Base-by-base conservation (phyloP, 2,888 invertebrate species). In the Drosophila neoperkinsi region DNA sequence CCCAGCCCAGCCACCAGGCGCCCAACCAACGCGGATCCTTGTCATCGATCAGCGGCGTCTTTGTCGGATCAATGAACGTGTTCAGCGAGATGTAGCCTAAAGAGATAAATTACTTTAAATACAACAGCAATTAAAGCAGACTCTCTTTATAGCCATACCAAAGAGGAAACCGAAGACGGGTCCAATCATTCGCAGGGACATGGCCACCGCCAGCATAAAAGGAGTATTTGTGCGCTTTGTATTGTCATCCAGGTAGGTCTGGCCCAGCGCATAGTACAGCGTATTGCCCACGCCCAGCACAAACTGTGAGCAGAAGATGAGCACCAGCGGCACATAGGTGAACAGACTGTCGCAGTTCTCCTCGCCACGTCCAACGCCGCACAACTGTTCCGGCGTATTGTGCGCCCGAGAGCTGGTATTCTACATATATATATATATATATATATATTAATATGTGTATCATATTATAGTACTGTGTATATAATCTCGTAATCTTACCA, bases 1-100 rank as follows among this genome's bases (percentile, higher is more conserved):
- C 94, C 95, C 95, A 95, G 18, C 95, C 96, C n/a, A 96, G 93
- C 96, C 96, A 96, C 96, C 96, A 96, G 13, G 96, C 96, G 28
- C 96, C 96, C 77, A 93, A 91, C 96, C 96, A 96, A 78, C 96
- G 93, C 3, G 96, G 96, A 91, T 95, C 95, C 66, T 94, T 94
- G 53, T 93, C 93, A 53, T 94, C 94, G 38, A 95, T 95, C 11
- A 95, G 90, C 1, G 95, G 95, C 11, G 95, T 95, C 55, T 95
- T 93, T 1, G 91, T 93, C 0, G 95, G 95, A 86, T 95, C 95
- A 63, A 96, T 95, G 84, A 95, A 96, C 1, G 94, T 86, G 79
- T 94, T 95, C 7, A 95, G 88, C 10, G 94, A 94, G 3, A 92
- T 41, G 57, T 82, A 93, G 33, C 93, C 93, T 93, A 13, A 2